Evolutionary conservation across 2,888 invertebrate genomes (phyloP), one percentile per base, ranked within the genome.

Genomic region (Luperina nickerlii): DNA sequence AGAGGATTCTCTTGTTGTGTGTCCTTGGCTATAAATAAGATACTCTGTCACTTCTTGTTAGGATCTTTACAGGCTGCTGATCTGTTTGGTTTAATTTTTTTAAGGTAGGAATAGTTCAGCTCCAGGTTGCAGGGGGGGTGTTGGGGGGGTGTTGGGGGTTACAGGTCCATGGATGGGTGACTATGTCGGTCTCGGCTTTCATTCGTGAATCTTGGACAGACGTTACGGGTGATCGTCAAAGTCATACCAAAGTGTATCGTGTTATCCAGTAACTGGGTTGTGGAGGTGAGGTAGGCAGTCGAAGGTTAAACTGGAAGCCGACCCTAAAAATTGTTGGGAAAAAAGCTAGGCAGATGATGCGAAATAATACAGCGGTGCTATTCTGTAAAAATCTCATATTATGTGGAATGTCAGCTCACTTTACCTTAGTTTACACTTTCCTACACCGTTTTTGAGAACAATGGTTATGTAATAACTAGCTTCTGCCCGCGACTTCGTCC

Each of bases 1-100:
- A 86, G 86, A 84, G 87, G 83, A 72, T 82, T 78, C 83, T 32
- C 84, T 72, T 86, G 82, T 86, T 86, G 24, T 74, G 60, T 57
- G 63, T 27, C 74, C 83, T 74, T 72, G 71, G 74, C 63, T 71
- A 78, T 75, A 84, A 66, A 78, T 78, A 86, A 63, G 63, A 82
- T 60, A 67, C 60, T 82, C 6, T n/a, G n/a, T 60, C 60, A 72
- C 78, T 78, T 84, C 83, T 83, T 86, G 6, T 78, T n/a, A 86
- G 42, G 54, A 66, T 69, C 54, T 45, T 54, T 60, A 69, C 60
- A 68, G 66, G 42, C 18, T 83, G n/a, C 6, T 62, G 13, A 20
- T 32, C 45, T 74, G 15, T 65, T 48, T 11, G 77, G 18, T 57
- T 24, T 38, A 3, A 6, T n/a, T 48, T 75, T 75, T 15, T 20